phyloP scores from a whole-genome alignment of 2,113 vertebrate genomes.

The Ciconia boyciana region DNA sequence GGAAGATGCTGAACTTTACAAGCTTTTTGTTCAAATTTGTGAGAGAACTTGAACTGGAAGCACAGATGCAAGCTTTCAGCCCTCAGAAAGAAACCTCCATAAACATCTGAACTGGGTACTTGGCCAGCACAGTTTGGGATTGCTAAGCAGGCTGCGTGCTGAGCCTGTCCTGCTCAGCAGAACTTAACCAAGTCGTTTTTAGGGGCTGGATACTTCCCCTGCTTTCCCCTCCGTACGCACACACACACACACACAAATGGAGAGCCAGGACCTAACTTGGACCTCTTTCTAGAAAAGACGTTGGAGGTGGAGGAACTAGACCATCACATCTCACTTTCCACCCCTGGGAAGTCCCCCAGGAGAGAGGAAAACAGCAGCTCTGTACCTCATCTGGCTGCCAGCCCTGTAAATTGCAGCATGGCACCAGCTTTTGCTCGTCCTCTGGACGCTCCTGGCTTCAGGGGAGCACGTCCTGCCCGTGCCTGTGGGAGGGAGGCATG shows the following conservation, averaged over 20 bases:
- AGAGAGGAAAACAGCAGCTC: not conserved
- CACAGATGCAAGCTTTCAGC: conserved; percentile 20
- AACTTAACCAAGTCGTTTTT: not conserved
- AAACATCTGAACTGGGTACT: not conserved
- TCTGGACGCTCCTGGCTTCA: not conserved
- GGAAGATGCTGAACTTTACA: conserved; percentile 44
- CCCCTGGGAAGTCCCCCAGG: not conserved
- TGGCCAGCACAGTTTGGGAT: not conserved
- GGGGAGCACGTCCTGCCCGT: not conserved
- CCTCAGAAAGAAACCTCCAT: conserved; percentile 12
- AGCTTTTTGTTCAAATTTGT: conserved; percentile 15
- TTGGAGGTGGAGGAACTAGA: not conserved
- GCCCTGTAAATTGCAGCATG: not conserved
- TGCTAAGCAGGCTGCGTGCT: not conserved
- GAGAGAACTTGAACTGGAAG: conserved; percentile 21
- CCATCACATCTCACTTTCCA: not conserved
- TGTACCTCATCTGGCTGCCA: not conserved
- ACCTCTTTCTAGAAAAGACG: not conserved
- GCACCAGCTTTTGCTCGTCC: not conserved
- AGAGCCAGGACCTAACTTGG: not conserved
- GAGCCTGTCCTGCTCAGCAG: not conserved
- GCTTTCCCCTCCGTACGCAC: not conserved
- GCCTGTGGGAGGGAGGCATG: not conserved
- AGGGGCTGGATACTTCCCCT: not conserved
- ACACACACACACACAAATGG: not conserved